Percentiles rank a stretch among this genome's conserved stretches.
Conservation (phyloP, 23 tunicate species). For the Halocynthia roretzi region DNA sequence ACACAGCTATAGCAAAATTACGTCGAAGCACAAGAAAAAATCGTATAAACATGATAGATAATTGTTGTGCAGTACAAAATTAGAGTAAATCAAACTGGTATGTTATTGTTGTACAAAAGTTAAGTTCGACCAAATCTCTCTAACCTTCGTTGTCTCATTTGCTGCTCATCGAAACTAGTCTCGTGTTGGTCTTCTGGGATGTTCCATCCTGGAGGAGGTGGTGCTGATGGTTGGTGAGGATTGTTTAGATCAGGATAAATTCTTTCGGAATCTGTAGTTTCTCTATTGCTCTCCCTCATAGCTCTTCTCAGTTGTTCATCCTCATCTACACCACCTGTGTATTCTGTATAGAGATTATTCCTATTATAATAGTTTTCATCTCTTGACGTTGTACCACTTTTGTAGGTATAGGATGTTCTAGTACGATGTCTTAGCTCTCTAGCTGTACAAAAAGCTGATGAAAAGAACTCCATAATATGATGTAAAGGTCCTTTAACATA, state of each 20-base stretch:
- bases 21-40: too few species aligned
- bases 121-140: too few species aligned
- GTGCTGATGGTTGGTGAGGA: slow-evolving; percentile 16
- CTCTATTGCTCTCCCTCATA: slow-evolving; percentile 35
- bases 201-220: slow-evolving; percentile 31
- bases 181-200: neutral
- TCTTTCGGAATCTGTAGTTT: neutral
- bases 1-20: too few species aligned
- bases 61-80: neutral
- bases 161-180: too few species aligned
- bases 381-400: neutral
- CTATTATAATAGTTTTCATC: neutral
- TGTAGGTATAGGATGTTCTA: neutral
- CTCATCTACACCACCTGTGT: slow-evolving; percentile 55
- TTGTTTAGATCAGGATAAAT: slow-evolving; percentile 32
- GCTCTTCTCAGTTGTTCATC: slow-evolving; percentile 52
- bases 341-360: neutral
- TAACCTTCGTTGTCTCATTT: too few species aligned
- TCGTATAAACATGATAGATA: too few species aligned
- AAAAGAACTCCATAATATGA: slow-evolving; percentile 21
- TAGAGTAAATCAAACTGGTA: too few species aligned
- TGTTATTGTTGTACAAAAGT: too few species aligned
- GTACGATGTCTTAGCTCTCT: neutral
- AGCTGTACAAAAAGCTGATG: neutral
- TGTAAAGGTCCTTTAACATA: slow-evolving; percentile 46